Conservation (phyloP, 2,113 vertebrate species). For the Pygoscelis antarcticus region DNA sequence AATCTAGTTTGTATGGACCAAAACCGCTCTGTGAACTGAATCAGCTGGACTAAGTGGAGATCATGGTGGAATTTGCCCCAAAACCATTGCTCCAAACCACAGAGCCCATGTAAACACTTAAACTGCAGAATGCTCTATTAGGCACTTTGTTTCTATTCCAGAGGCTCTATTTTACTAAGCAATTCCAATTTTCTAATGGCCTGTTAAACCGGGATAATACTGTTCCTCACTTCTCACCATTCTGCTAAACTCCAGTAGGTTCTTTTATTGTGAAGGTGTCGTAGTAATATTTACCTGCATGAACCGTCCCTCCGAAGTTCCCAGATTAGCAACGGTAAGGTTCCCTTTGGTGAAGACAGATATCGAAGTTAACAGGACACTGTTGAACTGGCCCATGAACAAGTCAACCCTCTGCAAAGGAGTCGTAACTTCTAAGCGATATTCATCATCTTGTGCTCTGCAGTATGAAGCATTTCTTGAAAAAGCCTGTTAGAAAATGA, state of each 20-base stretch:
- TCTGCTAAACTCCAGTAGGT: neutral
- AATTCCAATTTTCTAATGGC: neutral
- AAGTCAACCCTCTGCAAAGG: slow-evolving; percentile 89
- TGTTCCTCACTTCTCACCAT: neutral
- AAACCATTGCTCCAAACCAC: neutral
- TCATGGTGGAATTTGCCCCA: neutral
- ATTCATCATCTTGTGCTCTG: slow-evolving; percentile 85
- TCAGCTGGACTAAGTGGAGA: neutral
- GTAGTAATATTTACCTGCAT: slow-evolving; percentile 83
- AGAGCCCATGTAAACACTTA: neutral
- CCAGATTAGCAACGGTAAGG: slow-evolving; percentile 89
- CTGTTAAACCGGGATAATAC: neutral
- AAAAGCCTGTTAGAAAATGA: slow-evolving; percentile 82
- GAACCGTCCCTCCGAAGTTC: slow-evolving; percentile 88
- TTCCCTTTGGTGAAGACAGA: slow-evolving; percentile 81
- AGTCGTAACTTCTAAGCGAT: slow-evolving; percentile 90
- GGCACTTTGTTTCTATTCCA: neutral
- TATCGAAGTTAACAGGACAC: slow-evolving; percentile 89
- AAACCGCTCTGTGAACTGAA: neutral
- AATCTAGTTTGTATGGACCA: neutral
- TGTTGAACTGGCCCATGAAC: slow-evolving; percentile 88
- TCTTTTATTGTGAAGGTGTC: neutral
- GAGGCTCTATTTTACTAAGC: neutral
- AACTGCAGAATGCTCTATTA: neutral
- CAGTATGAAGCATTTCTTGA: slow-evolving; percentile 85